Base-by-base conservation (phyloP, 2,888 invertebrate genomes). In the Exocentrus adspersus region DNA sequence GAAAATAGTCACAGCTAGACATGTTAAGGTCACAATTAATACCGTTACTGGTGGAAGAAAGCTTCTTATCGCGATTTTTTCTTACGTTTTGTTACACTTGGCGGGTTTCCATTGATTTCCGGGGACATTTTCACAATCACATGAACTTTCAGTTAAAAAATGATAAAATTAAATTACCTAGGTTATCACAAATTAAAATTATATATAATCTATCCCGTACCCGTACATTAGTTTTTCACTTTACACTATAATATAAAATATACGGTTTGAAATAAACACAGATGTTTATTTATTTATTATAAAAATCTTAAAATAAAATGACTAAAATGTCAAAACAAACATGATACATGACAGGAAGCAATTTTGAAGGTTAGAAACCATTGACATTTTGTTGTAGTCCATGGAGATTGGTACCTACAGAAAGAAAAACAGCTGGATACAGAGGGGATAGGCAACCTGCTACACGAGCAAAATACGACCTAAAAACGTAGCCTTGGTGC, bases 61-160 rank as follows among this genome's bases (percentile, higher is more conserved):
- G 52, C 58, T 80, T 79, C 66, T 78, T 78, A 45, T 77, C 77
- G 21, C 78, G 77, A 62, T 9, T 80, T 80, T 70, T 82, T 82
- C 73, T 81, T 82, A n/a, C 82, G 78, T 75, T 80, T 82, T 17
- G 78, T 78, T 21, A 79, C 77, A 73, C 77, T 78, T 70, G 81
- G 80, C 16, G 80, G 80, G 75, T 81, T 82, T 70, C 79, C 80
- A 74, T 82, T 83, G 60, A 79, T 73, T 78, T 82, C 82, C 6
- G 81, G 80, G 51, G 78, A 78, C 79, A 79, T 79, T 62, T 73
- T 64, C 43, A 48, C 24, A 50, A 72, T 64, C 43, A 48, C 24
- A 50, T 10, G 16, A 10, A 48, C 60, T 53, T 60, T 43, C 43
- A 60, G 60, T 60, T 60, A 53, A 6, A 41, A 43, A 14, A 17